Evolutionary conservation across 2,888 invertebrate species (phyloP).

Genomic region (Drosophila macrospina): DNA sequence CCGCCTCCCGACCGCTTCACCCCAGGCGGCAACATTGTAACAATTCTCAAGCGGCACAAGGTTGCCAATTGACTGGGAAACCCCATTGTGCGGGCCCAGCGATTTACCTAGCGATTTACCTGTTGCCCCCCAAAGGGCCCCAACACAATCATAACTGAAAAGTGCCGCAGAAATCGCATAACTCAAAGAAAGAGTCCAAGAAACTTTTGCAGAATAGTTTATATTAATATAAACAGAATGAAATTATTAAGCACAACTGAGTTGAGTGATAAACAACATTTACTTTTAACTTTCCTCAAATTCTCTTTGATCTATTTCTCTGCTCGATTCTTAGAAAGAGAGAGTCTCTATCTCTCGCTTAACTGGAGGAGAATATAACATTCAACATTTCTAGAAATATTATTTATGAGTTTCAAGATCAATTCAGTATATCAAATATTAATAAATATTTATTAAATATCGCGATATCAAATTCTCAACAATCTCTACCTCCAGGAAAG

Average conservation of each 20-base stretch:
- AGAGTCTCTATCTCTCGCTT: too few relatives aligned
- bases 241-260: background rate
- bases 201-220: background rate
- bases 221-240: background rate
- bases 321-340: background rate
- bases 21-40: constrained; percentile 45
- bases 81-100: constrained; percentile 52
- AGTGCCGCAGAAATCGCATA: constrained; percentile 14
- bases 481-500: too few relatives aligned
- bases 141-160: constrained; percentile 13
- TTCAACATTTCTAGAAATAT: too few relatives aligned
- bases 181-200: constrained; percentile 16
- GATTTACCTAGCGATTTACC: constrained; percentile 22
- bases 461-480: too few relatives aligned
- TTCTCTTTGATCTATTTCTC: background rate
- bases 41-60: constrained; percentile 73
- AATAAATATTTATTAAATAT: too few relatives aligned
- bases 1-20: too few relatives aligned
- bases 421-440: too few relatives aligned
- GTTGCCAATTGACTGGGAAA: constrained; percentile 62
- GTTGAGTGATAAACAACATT: background rate
- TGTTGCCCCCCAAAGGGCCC: constrained; percentile 12
- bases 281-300: background rate
- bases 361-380: too few relatives aligned
- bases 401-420: too few relatives aligned